Base-by-base conservation (phyloP, 2,888 invertebrate genomes). In the Ypsolopha scabrella region DNA sequence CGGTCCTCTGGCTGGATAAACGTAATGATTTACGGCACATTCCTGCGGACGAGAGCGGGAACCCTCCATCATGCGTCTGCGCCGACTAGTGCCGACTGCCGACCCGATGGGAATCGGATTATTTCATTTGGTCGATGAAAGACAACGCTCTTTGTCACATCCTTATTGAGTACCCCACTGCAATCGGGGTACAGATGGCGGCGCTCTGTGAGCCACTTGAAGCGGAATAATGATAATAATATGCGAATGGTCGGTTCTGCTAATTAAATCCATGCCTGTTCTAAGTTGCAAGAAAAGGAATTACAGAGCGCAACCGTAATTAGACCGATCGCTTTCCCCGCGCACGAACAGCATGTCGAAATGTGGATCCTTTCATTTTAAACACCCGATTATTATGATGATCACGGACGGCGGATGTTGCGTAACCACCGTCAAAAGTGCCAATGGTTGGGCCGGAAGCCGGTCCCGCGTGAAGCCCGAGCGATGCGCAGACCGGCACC, bases 21-120 rank as follows among this genome's bases (percentile, higher is more conserved):
- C 55, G 53, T 59, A 61, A 75, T 78, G 82, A 81, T 81, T 80
- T 82, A 83, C 70, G 72, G 64, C 68, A 68, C 79, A 81, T 82
- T 80, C 82, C 79, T 73, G 66, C 58, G 66, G 67, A 66, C 66
- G 58, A 61, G 61, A 59, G 60, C 60, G 64, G 60, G 60, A 64
- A 55, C 67, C 58, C 62, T 59, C 52, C 24, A 24, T 24, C 24
- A 24, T 24, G 24, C 24, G 24, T 24, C 24, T 24, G 24, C 4
- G 24, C 24, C 24, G 24, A 24, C 24, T 24, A 24, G 24, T 24
- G 24, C 24, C 54, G 45, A 55, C 60, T 65, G 68, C 64, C 69
- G 63, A 62, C 54, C 53, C 66, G 62, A 64, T 75, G 76, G 73
- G 77, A 80, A 77, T 68, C 57, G 72, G 69, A 80, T 80, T 76